Evolutionary conservation across 2,113 vertebrate genomes (phyloP).

Genomic region (Rhegmatorhina hoffmannsi): DNA sequence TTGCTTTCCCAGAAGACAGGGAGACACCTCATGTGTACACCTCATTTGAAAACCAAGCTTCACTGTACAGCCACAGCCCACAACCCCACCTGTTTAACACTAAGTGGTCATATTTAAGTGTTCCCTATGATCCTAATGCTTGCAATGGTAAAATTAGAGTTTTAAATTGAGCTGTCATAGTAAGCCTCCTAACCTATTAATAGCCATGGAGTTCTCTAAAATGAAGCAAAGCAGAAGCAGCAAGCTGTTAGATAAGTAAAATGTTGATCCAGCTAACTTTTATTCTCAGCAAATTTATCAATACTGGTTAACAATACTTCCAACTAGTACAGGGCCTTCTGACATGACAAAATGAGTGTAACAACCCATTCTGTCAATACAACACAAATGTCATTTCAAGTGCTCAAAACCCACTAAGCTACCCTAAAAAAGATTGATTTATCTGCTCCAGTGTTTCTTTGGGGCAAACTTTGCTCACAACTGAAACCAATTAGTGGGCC

Average conservation of each 20-base stretch:
- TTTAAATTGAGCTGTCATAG: conserved; percentile 37
- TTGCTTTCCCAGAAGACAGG: neutral
- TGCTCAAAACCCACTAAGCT: conserved; percentile 77
- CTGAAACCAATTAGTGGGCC: conserved; percentile 89
- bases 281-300: conserved; percentile 38
- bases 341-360: conserved; percentile 65
- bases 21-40: neutral
- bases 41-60: neutral
- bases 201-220: neutral
- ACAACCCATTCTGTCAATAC: conserved; percentile 63
- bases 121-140: conserved; percentile 3
- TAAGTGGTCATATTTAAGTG: neutral
- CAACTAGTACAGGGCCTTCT: conserved; percentile 63
- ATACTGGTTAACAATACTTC: conserved; percentile 49
- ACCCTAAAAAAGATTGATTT: conserved; percentile 88
- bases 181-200: conserved; percentile 38
- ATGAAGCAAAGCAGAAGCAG: conserved; percentile 12
- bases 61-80: neutral
- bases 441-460: conserved; percentile 86
- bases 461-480: conserved; percentile 86
- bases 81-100: neutral
- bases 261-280: conserved; percentile 54
- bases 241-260: conserved; percentile 10
- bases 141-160: conserved; percentile 47
- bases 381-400: conserved; percentile 73